Percentiles rank a stretch among this genome's conserved stretches.
These are phyloP conservation scores for Eubasilissa regina DNA, from an alignment of 1,140 invertebrate genomes.

Conservation along the genomic window DNA sequence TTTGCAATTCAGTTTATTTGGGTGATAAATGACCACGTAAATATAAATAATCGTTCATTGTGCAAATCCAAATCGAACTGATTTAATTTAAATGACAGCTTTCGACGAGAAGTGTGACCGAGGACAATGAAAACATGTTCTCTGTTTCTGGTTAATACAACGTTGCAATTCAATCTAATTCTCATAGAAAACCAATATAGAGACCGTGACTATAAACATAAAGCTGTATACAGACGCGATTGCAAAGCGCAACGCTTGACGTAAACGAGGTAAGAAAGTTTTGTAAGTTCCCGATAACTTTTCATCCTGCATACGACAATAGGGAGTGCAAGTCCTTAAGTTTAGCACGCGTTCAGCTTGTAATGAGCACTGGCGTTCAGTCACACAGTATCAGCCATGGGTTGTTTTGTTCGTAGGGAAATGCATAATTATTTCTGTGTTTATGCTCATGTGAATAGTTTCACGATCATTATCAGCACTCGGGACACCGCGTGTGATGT, in stretches of 20 bases:
- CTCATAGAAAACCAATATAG: too few species aligned
- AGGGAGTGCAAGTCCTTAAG: neutral
- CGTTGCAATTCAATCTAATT: too few species aligned
- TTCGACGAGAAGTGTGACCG: too few species aligned
- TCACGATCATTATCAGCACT: neutral
- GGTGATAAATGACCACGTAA: too few species aligned
- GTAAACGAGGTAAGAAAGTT: neutral
- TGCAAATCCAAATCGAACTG: too few species aligned
- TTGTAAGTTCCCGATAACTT: slow-evolving; percentile 2
- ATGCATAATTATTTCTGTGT: neutral
- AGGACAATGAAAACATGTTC: too few species aligned
- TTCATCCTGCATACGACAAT: slow-evolving; percentile 11
- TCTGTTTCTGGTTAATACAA: too few species aligned
- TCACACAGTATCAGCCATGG: neutral
- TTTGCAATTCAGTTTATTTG: too few species aligned
- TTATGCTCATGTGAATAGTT: neutral
- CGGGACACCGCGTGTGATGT: neutral
- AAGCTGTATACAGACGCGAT: neutral
- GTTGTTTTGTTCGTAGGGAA: neutral
- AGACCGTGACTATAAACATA: neutral
- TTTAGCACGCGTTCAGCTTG: neutral
- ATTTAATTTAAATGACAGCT: too few species aligned
- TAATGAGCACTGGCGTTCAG: neutral
- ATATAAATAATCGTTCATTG: too few species aligned
- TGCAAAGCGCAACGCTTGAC: neutral